A percentile compares a stretch with the other conserved stretches of the same genome.
phyloP scores from a whole-genome alignment of 2,113 vertebrate genomes.

The Eudorcas thomsonii region DNA sequence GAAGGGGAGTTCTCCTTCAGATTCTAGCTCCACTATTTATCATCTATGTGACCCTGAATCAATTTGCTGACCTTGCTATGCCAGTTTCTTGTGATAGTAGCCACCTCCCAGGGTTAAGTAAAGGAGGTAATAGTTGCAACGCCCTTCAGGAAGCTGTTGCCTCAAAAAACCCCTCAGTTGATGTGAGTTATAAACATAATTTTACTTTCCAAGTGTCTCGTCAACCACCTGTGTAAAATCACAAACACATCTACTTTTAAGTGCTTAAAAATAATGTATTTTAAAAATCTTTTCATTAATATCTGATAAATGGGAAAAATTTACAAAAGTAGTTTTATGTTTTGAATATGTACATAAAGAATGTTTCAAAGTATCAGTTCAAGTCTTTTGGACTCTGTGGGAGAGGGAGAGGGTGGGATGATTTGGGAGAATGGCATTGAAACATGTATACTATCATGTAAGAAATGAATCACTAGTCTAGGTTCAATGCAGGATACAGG shows the following conservation, averaged over 20 bases:
- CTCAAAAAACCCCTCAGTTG: background rate
- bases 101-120: background rate
- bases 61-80: background rate
- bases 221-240: background rate
- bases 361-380: background rate
- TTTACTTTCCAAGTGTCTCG: background rate
- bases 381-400: too few species aligned
- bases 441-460: too few species aligned
- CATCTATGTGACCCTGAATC: background rate
- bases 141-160: background rate
- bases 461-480: accelerated
- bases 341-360: background rate
- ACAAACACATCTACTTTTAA: background rate
- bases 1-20: background rate
- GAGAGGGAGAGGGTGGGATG: too few species aligned
- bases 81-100: background rate
- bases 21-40: background rate
- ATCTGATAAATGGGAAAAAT: background rate
- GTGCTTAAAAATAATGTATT: background rate
- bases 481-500: too few species aligned
- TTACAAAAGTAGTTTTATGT: background rate
- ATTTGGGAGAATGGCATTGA: too few species aligned
- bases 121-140: background rate
- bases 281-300: background rate
- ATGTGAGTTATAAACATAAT: background rate